Conservation (phyloP, 2,888 invertebrate species). For the Philopedon plagiatum region DNA sequence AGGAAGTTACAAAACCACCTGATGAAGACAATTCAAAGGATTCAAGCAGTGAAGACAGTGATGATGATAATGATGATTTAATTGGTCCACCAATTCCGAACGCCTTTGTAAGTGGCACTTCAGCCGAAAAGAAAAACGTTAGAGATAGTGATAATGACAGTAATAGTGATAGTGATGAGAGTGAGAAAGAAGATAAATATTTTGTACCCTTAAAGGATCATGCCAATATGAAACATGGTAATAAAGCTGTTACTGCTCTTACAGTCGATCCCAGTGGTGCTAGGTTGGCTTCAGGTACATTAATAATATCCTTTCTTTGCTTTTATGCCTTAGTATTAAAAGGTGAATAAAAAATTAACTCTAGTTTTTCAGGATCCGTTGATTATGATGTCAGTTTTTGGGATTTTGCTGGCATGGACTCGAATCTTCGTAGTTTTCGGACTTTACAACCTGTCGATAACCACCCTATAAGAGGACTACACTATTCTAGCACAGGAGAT, state of each 20-base stretch:
- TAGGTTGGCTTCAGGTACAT: constrained; percentile 71
- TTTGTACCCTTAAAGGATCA: constrained; percentile 84
- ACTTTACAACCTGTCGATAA: constrained; percentile 96
- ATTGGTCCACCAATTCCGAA: constrained; percentile 76
- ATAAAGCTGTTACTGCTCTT: constrained; percentile 90
- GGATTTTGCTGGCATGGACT: constrained; percentile 99
- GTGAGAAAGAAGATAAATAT: constrained; percentile 67
- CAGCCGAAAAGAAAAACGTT: constrained; percentile 50
- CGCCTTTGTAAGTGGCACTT: constrained; percentile 54
- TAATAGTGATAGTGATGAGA: constrained; percentile 62
- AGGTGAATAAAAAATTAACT: not conserved
- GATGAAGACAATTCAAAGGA: constrained; percentile 57
- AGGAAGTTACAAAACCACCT: constrained; percentile 68
- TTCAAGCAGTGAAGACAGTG: constrained; percentile 54
- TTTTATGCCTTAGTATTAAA: not conserved
- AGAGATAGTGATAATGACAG: constrained; percentile 53
- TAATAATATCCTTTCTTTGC: not conserved
- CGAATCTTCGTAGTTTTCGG: constrained; percentile 90
- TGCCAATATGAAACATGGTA: constrained; percentile 90
- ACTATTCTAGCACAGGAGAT: constrained; percentile 96
- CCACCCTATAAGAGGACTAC: constrained; percentile 91
- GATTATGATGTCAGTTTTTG: constrained; percentile 98
- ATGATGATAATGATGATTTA: constrained; percentile 73
- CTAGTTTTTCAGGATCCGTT: constrained; percentile 79
- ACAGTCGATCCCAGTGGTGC: constrained; percentile 96